Evolutionary conservation across 2,888 invertebrate genomes (phyloP).

Genomic region (Amiota mariae): DNA sequence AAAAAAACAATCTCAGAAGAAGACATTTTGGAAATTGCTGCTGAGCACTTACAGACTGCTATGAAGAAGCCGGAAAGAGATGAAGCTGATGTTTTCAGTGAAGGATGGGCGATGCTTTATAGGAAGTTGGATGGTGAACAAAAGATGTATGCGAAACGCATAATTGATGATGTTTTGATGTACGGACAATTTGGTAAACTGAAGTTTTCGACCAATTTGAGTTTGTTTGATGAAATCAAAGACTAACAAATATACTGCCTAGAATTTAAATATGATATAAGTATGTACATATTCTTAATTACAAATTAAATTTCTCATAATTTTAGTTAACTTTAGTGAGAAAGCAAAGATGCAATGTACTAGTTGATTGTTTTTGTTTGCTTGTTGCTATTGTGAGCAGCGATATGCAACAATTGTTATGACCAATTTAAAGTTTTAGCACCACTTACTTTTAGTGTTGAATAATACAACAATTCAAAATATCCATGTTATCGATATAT

Average conservation of each 20-base stretch:
- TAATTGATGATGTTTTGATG: not conserved
- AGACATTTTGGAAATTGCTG: not conserved
- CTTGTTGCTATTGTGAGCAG: too few species aligned
- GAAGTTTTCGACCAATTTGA: not conserved
- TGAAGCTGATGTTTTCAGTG: not conserved
- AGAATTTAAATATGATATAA: not conserved
- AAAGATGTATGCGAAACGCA: not conserved
- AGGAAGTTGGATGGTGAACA: not conserved
- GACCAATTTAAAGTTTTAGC: too few species aligned
- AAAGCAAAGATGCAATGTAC: too few species aligned
- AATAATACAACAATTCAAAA: too few species aligned
- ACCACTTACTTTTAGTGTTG: too few species aligned
- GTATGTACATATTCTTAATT: not conserved
- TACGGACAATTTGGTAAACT: constrained; percentile 74
- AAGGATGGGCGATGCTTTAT: not conserved
- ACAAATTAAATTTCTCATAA: not conserved
- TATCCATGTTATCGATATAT: too few species aligned
- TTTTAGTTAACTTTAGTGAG: too few species aligned
- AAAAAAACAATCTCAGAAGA: not conserved
- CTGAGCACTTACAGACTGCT: not conserved
- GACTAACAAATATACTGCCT: not conserved
- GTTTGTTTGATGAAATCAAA: too few species aligned
- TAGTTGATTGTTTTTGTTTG: too few species aligned
- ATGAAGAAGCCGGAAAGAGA: not conserved
- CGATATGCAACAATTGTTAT: too few species aligned